These are phyloP conservation scores for Pholis gunnellus DNA, from an alignment of 2,113 vertebrate species.

Conservation along the genomic window DNA sequence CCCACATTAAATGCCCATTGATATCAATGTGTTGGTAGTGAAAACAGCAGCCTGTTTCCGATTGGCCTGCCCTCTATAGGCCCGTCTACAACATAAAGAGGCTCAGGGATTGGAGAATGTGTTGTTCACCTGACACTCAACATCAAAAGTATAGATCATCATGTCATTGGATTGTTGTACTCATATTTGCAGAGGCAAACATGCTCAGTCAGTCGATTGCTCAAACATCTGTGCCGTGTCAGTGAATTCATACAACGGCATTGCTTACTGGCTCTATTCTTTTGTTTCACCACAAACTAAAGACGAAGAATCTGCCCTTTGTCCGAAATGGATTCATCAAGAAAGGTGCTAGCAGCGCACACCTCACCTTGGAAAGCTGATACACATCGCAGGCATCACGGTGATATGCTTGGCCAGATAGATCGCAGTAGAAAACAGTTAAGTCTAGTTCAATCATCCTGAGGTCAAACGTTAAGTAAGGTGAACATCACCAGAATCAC, in stretches of 20 bases:
- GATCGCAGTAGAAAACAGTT: neutral
- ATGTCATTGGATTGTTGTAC: slow-evolving; percentile 43
- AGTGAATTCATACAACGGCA: slow-evolving; percentile 17
- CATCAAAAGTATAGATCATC: slow-evolving; percentile 60
- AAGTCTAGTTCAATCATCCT: neutral
- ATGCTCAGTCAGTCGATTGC: neutral
- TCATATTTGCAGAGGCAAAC: neutral
- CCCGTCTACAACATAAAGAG: slow-evolving; percentile 33
- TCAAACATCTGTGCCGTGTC: slow-evolving; percentile 30
- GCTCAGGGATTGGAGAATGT: slow-evolving; percentile 27
- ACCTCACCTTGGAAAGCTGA: slow-evolving; percentile 11
- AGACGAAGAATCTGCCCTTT: neutral
- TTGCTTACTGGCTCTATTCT: neutral
- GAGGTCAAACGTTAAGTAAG: neutral
- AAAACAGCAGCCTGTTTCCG: slow-evolving; percentile 28
- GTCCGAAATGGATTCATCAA: slow-evolving; percentile 11
- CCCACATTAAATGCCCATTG: neutral
- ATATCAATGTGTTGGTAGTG: neutral
- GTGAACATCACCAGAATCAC: neutral
- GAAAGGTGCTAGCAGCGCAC: neutral
- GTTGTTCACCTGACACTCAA: slow-evolving; percentile 58
- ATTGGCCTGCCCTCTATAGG: neutral
- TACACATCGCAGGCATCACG: neutral
- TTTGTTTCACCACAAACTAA: neutral
- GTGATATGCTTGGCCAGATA: neutral